phyloP scores from a whole-genome alignment of 2,888 invertebrate species.

The Quadriops clusia region DNA sequence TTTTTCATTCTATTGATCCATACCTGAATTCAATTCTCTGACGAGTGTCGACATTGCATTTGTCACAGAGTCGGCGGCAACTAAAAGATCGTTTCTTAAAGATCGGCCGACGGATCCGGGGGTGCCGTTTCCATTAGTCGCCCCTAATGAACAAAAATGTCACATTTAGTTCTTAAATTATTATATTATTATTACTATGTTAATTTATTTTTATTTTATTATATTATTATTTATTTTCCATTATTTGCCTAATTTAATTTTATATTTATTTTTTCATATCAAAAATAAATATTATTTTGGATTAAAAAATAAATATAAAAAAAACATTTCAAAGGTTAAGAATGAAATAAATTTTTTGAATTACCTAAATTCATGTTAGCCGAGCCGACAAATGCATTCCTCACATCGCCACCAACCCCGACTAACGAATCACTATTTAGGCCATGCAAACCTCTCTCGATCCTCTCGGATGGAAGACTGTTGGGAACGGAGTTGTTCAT shows the following conservation, averaged over 20 bases:
- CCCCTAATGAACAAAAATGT: conserved; percentile 8
- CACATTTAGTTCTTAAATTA: no score
- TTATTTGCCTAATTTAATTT: no score
- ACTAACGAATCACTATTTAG: conserved; percentile 37
- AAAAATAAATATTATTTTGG: no score
- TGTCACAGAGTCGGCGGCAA: conserved; percentile 94
- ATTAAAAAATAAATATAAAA: no score
- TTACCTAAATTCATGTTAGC: conserved; percentile 20
- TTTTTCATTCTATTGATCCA: conserved; percentile 34
- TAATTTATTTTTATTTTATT: no score
- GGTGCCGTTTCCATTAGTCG: conserved; percentile 31
- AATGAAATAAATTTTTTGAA: conserved; percentile 5
- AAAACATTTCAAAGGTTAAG: no score
- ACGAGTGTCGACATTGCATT: conserved; percentile 97
- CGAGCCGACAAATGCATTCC: conserved; percentile 38
- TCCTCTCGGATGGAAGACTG: conserved; percentile 24
- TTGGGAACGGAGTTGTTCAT: conserved; percentile 19
- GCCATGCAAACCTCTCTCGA: conserved; percentile 24
- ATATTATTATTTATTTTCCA: no score
- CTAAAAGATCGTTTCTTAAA: conserved; percentile 76
- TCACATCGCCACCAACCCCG: conserved; percentile 47
- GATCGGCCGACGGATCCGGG: conserved; percentile 44
- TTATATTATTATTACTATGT: no score
- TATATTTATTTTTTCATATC: no score
- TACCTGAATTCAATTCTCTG: conserved; percentile 87